Evolutionary conservation across 2,888 invertebrate species (phyloP).

Genomic region (Machimus rusticus): DNA sequence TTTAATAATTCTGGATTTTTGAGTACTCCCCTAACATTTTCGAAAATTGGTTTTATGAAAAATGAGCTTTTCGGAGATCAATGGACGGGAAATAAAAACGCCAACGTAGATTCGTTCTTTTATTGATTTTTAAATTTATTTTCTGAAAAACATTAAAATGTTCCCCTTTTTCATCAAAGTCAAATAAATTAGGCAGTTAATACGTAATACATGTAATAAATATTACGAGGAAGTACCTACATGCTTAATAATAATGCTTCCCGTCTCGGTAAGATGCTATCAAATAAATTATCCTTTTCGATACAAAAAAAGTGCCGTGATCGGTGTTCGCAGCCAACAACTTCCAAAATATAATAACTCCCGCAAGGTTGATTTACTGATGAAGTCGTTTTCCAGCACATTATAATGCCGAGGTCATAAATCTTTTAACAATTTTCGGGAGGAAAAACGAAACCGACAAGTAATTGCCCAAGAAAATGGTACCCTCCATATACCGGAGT

Average conservation of each 20-base stretch:
- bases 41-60: too few relatives aligned
- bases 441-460: neutral
- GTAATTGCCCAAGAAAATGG: neutral
- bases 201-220: neutral
- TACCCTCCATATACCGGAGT: neutral
- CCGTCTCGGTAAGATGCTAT: neutral
- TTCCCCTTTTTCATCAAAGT: neutral
- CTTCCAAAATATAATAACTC: neutral
- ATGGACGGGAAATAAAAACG: too few relatives aligned
- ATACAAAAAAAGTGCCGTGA: neutral
- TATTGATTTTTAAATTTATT: too few relatives aligned
- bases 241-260: neutral
- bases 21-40: too few relatives aligned
- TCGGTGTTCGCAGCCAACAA: neutral
- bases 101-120: too few relatives aligned
- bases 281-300: neutral
- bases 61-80: too few relatives aligned
- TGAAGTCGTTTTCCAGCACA: neutral
- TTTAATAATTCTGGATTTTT: too few relatives aligned
- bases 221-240: neutral
- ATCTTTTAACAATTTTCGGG: neutral
- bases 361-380: neutral
- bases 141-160: too few relatives aligned
- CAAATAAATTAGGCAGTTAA: neutral
- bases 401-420: neutral